Percentiles rank a stretch among this genome's conserved stretches.
Conservation (phyloP, 2,113 vertebrate species). For the Mormoops blainvillei region DNA sequence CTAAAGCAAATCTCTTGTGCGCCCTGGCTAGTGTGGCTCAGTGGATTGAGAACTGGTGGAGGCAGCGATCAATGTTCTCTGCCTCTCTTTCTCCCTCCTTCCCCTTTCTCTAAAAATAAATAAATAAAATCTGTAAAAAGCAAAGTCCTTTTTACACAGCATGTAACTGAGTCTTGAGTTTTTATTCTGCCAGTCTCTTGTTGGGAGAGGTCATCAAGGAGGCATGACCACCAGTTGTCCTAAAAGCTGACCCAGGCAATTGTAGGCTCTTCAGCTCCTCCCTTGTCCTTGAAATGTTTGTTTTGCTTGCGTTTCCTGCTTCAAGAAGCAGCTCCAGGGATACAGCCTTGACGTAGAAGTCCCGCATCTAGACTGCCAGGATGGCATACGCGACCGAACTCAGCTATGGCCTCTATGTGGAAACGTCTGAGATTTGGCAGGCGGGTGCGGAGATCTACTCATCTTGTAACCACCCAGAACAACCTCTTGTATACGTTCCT, state of each 20-base stretch:
- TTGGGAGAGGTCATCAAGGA: neutral
- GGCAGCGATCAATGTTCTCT: too few species aligned
- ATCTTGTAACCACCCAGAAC: neutral
- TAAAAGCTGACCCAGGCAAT: neutral
- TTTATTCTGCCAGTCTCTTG: neutral
- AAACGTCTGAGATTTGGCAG: neutral
- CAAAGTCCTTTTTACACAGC: too few species aligned
- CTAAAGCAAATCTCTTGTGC: neutral
- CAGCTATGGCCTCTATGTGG: neutral
- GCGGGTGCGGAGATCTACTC: neutral
- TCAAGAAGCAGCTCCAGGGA: neutral
- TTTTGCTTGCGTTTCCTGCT: neutral
- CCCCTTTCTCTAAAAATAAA: too few species aligned
- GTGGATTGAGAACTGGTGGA: too few species aligned
- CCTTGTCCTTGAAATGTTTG: neutral
- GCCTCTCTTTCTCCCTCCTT: too few species aligned
- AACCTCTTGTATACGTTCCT: neutral
- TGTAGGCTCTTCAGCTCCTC: neutral
- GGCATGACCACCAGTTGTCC: too few species aligned
- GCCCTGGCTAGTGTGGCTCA: too few species aligned
- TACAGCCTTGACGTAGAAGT: neutral
- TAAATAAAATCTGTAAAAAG: too few species aligned
- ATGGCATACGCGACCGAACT: neutral
- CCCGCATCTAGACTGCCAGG: neutral
- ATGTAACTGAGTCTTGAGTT: neutral